Evolutionary conservation across 2,797 vertebrate species (phyloP), one percentile per base, ranked within the genome.

Genomic region (Strix occidentalis): DNA sequence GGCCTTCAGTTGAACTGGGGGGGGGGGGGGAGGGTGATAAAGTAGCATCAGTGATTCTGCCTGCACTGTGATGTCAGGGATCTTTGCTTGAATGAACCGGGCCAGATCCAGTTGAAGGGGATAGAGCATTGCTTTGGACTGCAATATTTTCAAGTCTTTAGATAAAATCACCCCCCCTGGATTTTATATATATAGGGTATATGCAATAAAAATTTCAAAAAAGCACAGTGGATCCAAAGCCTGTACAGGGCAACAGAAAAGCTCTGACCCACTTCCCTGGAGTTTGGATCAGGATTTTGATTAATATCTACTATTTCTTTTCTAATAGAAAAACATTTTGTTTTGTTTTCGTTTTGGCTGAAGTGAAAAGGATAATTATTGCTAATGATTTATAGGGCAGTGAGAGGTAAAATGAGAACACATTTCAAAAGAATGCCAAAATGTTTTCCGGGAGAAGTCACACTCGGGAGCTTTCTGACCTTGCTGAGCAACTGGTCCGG

Each of bases 41-140:
- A 60, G n/a, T 2, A 43, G 50, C 25, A 29, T 28, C 46, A 43
- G 51, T 0, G 9, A 18, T 37, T 31, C 60, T 10, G 39, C 17
- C 51, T n/a, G 61, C 3, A 1, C 57, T 6, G 45, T 25, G 46
- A 29, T 3, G 1, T 33, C 9, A 5, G 58, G 63, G n/a, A 14
- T 2, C 58, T 87, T 20, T 24, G 60, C 20, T 41, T 31, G 28
- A 17, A 11, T 2, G 16, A 13, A 11, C 0, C 1, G 33, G 45
- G 33, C 39, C 72, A 64, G 33, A 64, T 13, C 64, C 45, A 5
- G n/a, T 26, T 48, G 43, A 64, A 68, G 61, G 41, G 31, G 37
- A 5, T 57, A 25, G 35, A 81, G n/a, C 43, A 25, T 64, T 18
- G 6, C 23, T 20, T 33, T 16, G 35, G 23, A 57, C 17, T 54